A percentile compares a stretch with the other conserved stretches of the same genome.
phyloP scores from a whole-genome alignment of 1,140 invertebrate genomes.

The Scaptodrosophila lebanonensis region DNA sequence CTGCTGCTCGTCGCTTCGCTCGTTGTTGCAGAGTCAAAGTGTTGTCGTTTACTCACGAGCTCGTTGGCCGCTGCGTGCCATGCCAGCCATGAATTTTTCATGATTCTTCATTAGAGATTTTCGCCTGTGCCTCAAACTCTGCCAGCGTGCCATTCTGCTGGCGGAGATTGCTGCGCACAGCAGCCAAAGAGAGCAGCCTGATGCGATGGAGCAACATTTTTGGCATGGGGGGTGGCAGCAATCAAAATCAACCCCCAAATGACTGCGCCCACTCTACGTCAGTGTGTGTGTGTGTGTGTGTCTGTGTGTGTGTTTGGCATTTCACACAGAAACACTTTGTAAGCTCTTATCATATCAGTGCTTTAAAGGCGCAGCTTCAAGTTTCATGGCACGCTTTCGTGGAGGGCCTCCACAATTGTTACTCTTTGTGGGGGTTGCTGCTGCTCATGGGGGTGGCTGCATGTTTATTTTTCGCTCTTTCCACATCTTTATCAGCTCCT shows the following conservation, averaged over 20 bases:
- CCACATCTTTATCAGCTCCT: slow-evolving; percentile 18
- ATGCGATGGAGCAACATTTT: too few relatives aligned
- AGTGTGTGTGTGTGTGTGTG: too few relatives aligned
- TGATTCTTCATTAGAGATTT: slow-evolving; percentile 71
- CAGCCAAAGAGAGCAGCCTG: slow-evolving; percentile 14
- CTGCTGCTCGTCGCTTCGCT: slow-evolving; percentile 39
- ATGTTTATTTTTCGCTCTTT: slow-evolving; percentile 54
- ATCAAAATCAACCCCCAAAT: too few relatives aligned
- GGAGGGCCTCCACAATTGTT: too few relatives aligned
- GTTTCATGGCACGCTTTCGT: too few relatives aligned
- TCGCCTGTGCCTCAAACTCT: slow-evolving; percentile 60
- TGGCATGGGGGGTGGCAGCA: too few relatives aligned
- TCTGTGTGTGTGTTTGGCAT: too few relatives aligned
- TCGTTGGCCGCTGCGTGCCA: slow-evolving; percentile 50
- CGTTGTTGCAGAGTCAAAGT: slow-evolving; percentile 67
- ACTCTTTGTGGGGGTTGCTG: background rate
- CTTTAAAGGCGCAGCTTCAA: too few relatives aligned
- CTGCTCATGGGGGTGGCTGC: slow-evolving; percentile 35
- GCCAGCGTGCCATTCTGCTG: too few relatives aligned
- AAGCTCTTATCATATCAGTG: too few relatives aligned
- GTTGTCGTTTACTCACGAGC: slow-evolving; percentile 71
- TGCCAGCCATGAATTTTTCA: slow-evolving; percentile 70
- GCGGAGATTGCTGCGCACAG: slow-evolving; percentile 59
- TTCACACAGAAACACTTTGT: too few relatives aligned
- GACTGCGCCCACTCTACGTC: too few relatives aligned